phyloP scores from a whole-genome alignment of 2,797 vertebrate species.

The Pangasius larnaudii region DNA sequence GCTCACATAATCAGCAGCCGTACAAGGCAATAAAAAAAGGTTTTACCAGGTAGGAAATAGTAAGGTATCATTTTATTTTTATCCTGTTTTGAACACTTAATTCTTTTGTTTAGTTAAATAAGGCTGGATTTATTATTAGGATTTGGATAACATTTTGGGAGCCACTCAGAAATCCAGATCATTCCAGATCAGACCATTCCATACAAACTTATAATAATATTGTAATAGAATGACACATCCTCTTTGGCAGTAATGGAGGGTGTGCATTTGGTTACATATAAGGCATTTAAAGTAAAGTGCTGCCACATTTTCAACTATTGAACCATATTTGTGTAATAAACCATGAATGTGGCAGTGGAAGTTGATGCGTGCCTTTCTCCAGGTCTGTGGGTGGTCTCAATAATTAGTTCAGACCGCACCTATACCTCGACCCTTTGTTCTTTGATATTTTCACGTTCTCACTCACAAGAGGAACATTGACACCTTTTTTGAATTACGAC shows the following conservation, averaged over 20 bases:
- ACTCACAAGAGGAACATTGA: slow-evolving; percentile 56
- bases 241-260: slow-evolving; percentile 5
- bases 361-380: slow-evolving; percentile 28
- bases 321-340: slow-evolving; percentile 18
- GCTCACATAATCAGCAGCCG: neutral
- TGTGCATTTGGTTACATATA: slow-evolving; percentile 19
- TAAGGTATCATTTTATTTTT: neutral
- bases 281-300: slow-evolving; percentile 36
- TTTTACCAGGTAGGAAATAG: neutral
- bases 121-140: neutral
- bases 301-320: slow-evolving; percentile 35
- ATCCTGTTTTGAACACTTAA: neutral
- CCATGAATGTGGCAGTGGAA: slow-evolving; percentile 24
- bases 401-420: slow-evolving; percentile 58
- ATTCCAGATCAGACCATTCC: neutral
- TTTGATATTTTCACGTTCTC: slow-evolving; percentile 62
- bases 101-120: too few species aligned
- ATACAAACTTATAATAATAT: neutral
- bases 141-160: slow-evolving; percentile 1
- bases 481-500: slow-evolving; percentile 74
- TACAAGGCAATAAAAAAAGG: neutral
- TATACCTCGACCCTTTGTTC: slow-evolving; percentile 62
- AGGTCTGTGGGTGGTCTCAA: slow-evolving; percentile 36
- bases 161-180: neutral
- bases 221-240: slow-evolving; percentile 20